These are phyloP conservation scores for Stichopus horrens DNA, from an alignment of 53 echinoderm and acorn worm species.

Conservation along the genomic window DNA sequence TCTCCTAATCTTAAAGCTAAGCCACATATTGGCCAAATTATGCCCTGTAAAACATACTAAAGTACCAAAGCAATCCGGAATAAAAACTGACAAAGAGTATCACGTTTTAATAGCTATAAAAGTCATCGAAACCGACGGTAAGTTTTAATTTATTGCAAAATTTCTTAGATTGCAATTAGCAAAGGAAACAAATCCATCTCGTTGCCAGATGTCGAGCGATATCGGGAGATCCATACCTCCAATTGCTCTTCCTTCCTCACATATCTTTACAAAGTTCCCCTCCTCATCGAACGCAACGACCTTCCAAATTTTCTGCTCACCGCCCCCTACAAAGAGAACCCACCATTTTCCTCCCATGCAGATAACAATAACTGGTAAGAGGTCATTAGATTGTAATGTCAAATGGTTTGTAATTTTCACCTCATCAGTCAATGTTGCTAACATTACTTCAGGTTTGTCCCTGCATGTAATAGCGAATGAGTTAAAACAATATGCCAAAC, in stretches of 20 bases:
- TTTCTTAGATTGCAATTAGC: neutral
- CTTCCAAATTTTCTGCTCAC: neutral
- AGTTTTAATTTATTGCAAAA: neutral
- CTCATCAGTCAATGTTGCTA: neutral
- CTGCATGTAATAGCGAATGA: neutral
- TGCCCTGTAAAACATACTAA: too few relatives aligned
- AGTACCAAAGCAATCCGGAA: too few relatives aligned
- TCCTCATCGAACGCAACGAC: neutral
- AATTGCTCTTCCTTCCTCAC: neutral
- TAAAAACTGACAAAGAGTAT: too few relatives aligned
- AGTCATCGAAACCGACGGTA: too few relatives aligned
- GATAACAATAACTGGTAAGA: constrained; percentile 4
- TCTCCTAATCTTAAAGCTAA: too few relatives aligned
- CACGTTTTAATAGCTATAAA: too few relatives aligned
- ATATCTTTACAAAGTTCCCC: neutral
- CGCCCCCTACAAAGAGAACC: neutral
- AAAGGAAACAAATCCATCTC: constrained; percentile 1
- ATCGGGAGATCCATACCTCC: neutral
- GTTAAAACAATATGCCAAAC: neutral
- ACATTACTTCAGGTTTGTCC: neutral
- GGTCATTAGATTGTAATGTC: neutral
- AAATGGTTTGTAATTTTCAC: neutral
- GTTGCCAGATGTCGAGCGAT: neutral
- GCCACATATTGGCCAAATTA: too few relatives aligned
- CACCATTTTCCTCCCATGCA: neutral